Base-by-base conservation (phyloP, 2,113 vertebrate genomes). In the Caranx ignobilis region DNA sequence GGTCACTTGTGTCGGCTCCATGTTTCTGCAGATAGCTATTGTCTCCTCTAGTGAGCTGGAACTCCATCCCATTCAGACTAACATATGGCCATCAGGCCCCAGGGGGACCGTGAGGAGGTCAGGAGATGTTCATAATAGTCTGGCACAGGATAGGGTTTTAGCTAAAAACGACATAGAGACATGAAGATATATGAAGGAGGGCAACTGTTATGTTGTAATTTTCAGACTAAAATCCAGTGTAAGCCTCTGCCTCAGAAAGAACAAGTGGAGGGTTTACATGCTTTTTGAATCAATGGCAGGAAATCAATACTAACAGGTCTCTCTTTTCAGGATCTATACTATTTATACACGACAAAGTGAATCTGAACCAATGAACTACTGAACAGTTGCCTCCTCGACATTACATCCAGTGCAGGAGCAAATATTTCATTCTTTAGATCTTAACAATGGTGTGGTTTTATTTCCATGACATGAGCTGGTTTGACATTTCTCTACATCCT, bases 401-500 rank as follows among this genome's bases (percentile, higher is more conserved):
- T 47, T 4, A 47, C 54, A 55, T 63, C 41, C 54, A 18, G 59
- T 11, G 5, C 26, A 54, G 62, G 50, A 54, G 66, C 54, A 15
- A 12, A 59, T 18, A 59, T 77, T 68, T 81, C 31, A 79, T 76
- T 79, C 71, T 79, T 87, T 60, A 87, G 41, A 86, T 83, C 77
- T 70, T 62, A 73, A 81, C 66, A 87, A 56, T 57, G 35, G 16
- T 68, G 60, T 26, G 47, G 59, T 60, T 86, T 85, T 82, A 83
- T 73, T 78, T 82, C 83, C 45, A 71, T 77, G 62, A 74, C 62
- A 70, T 50, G 71, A 90, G 64, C 77, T 71, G 83, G 31, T 69
- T 80, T 83, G 72, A 88, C 86, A 86, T 88, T 89, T 89, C 84
- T 84, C 76, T 47, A 84, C 83, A 90, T 86, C 85, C 83, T 79